Conservation (phyloP, 2,113 vertebrate genomes). For the Heloderma charlesbogerti region DNA sequence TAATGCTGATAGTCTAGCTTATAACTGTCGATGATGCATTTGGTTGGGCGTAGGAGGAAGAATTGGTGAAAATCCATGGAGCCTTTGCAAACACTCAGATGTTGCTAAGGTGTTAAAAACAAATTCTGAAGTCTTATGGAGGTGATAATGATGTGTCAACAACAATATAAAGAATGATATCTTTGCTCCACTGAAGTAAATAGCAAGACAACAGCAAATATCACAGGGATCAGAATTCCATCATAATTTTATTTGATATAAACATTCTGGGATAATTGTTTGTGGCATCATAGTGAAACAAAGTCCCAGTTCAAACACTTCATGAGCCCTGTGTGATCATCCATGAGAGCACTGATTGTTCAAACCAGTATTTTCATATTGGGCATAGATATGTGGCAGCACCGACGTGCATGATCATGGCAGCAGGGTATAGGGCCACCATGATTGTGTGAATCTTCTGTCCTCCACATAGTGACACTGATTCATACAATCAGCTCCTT, state of each 20-base stretch:
- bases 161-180: neutral
- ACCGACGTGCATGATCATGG: neutral
- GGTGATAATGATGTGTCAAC: conserved; percentile 1
- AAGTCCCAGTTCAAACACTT: neutral
- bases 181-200: conserved; percentile 4
- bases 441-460: neutral
- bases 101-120: conserved; percentile 14
- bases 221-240: neutral
- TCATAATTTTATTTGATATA: neutral
- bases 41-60: neutral
- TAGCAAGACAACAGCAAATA: neutral
- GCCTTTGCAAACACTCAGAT: conserved; percentile 13
- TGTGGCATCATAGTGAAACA: neutral
- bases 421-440: neutral
- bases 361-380: neutral
- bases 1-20: neutral
- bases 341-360: neutral
- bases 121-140: neutral
- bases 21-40: neutral
- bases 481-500: too few species aligned
- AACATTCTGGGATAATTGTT: neutral
- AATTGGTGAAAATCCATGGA: conserved; percentile 9
- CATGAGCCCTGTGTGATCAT: neutral
- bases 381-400: too few species aligned
- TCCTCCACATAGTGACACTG: neutral